Percentiles rank a stretch among this genome's conserved stretches.
Evolutionary conservation across 2,797 vertebrate species (phyloP).

Genomic region (Phoebastria nigripes): DNA sequence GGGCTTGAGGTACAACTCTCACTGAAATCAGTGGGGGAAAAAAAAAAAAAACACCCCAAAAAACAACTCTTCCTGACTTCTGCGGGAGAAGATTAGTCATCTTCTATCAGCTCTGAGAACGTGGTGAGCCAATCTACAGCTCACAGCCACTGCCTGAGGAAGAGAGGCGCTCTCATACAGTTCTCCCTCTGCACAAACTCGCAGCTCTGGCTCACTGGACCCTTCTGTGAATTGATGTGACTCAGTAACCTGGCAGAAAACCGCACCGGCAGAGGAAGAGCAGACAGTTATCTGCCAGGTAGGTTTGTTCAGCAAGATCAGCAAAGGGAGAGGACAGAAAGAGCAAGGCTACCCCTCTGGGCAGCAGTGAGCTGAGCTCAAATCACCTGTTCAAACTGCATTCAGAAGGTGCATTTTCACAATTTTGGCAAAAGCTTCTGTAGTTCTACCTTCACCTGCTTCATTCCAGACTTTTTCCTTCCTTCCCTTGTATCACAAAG

Average conservation of each 20-base stretch:
- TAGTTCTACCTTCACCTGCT: background rate
- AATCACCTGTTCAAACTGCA: background rate
- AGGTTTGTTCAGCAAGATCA: background rate
- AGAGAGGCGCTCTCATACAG: background rate
- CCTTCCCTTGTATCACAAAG: background rate
- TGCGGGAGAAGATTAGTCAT: background rate
- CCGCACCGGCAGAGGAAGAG: background rate
- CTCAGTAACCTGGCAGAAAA: background rate
- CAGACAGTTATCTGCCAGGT: background rate
- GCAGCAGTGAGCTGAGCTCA: background rate
- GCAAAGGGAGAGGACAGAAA: background rate
- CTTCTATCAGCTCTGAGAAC: background rate
- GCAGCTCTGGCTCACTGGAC: rapidly evolving
- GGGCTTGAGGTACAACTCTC: background rate
- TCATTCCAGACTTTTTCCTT: background rate
- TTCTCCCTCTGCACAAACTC: background rate
- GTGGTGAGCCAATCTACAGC: rapidly evolving
- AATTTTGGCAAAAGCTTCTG: background rate
- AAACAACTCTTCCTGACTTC: background rate
- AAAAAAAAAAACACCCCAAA: no score
- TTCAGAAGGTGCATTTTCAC: background rate
- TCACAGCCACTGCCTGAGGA: background rate
- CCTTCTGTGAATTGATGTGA: background rate
- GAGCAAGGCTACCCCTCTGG: background rate
- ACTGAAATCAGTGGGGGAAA: background rate